Base-by-base conservation (phyloP, 2,113 vertebrate genomes). In the Chrysemys picta region DNA sequence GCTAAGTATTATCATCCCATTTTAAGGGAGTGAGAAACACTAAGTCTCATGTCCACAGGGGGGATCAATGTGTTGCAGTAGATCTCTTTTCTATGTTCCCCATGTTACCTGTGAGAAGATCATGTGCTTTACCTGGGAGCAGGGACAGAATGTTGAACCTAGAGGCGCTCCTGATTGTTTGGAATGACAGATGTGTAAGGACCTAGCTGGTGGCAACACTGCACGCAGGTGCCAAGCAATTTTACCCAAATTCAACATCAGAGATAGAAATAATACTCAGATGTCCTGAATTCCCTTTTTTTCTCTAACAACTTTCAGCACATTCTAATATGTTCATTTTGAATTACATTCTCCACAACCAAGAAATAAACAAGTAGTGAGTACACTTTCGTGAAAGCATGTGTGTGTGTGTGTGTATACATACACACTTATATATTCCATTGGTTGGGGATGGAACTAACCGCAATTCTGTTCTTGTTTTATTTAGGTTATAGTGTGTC, bases 331-430 rank as follows among this genome's bases (percentile, higher is more conserved):
- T 72, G 35, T 38, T 72, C 4, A 0, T 22, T 16, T 21, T 35
- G 17, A 9, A 6, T 53, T 2, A 0, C 14, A 0, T 7, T 16
- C 25, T 11, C 57, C 35, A 35, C 27, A 0, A 2, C 1, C 59
- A 4, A 24, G n/a, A n/a, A 69, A 59, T 72, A 79, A 42, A 42
- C 14, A 47, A 50, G 10, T 81, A 14, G 21, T 10, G 2, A 24
- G 1, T 0, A 0, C 42, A 0, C 3, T 1, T 72, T 38, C 45
- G 6, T 24, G 21, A 49, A 80, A 9, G 5, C 35, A 8, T 53
- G 3, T 4, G 1, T 31, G 14, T 1, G 2, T 0, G 0, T 31
- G 13, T 49, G 11, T 12, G 11, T 45, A 8, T 45, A 45, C 6
- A 49, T 14, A 50, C 50, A 50, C 50, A 50, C 4, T 47, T 47